phyloP scores from a whole-genome alignment of 2,113 vertebrate species.

The Asarcornis scutulata region DNA sequence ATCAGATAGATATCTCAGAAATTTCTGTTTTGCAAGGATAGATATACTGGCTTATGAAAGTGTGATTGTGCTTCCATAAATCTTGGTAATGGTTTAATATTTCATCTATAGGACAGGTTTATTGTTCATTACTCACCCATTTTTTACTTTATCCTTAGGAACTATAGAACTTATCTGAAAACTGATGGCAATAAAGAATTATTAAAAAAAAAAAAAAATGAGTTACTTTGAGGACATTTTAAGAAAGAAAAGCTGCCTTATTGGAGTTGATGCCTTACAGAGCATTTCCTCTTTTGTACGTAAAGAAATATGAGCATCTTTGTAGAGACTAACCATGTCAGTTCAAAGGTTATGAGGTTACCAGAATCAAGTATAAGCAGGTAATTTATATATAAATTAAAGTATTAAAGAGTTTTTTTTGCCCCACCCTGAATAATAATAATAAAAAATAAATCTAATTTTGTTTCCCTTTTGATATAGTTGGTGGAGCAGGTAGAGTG shows the following conservation, averaged over 20 bases:
- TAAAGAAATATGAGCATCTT: neutral
- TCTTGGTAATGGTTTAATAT: neutral
- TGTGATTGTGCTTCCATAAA: neutral
- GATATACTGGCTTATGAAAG: neutral
- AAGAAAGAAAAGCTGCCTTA: neutral
- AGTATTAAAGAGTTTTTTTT: neutral
- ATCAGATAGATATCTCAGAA: neutral
- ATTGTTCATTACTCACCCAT: neutral
- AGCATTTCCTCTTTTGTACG: neutral
- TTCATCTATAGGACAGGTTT: neutral
- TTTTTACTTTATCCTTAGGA: neutral
- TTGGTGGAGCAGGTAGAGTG: neutral
- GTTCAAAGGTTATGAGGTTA: neutral
- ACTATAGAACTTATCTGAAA: neutral
- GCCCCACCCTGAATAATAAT: too few species aligned
- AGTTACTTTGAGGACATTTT: neutral
- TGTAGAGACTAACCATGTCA: neutral
- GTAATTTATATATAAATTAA: neutral
- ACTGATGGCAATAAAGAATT: neutral
- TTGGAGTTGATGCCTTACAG: neutral
- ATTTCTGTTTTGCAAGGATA: neutral
- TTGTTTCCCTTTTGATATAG: neutral
- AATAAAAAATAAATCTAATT: too few species aligned
- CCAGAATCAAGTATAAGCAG: neutral
- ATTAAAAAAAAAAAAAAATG: neutral